Evolutionary conservation across 2,797 vertebrate genomes (phyloP).

Genomic region (Emys orbicularis): DNA sequence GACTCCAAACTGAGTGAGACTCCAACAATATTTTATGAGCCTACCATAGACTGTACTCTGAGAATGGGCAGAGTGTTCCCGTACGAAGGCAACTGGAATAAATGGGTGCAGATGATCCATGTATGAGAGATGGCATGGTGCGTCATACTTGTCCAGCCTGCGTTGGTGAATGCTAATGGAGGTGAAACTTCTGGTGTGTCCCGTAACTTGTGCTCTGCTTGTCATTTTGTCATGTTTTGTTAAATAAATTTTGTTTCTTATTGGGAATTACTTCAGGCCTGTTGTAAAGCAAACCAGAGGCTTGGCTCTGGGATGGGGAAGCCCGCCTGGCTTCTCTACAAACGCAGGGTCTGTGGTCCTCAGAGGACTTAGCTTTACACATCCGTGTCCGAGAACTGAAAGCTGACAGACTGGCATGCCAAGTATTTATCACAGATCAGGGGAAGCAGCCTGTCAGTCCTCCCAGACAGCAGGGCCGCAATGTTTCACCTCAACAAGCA

Average conservation of each 20-base stretch:
- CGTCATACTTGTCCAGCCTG: rapidly evolving
- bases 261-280: slow-evolving; percentile 29
- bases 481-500: too few species aligned
- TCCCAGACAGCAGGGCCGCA: too few species aligned
- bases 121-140: slow-evolving; percentile 19
- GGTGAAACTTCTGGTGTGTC: neutral
- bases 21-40: slow-evolving; percentile 86
- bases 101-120: slow-evolving; percentile 79
- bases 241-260: slow-evolving; percentile 41
- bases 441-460: too few species aligned
- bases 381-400: too few species aligned
- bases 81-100: slow-evolving; percentile 91
- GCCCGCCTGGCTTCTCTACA: too few species aligned
- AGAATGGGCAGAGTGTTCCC: slow-evolving; percentile 89
- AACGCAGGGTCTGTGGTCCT: too few species aligned
- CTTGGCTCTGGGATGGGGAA: too few species aligned
- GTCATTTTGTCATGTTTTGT: neutral
- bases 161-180: neutral
- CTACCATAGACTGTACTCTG: slow-evolving; percentile 90
- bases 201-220: neutral
- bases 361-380: too few species aligned
- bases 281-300: slow-evolving; percentile 5
- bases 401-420: too few species aligned
- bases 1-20: slow-evolving; percentile 50
- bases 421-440: too few species aligned